phyloP scores from a whole-genome alignment of 1,140 invertebrate genomes.

The Chironomus tepperi region DNA sequence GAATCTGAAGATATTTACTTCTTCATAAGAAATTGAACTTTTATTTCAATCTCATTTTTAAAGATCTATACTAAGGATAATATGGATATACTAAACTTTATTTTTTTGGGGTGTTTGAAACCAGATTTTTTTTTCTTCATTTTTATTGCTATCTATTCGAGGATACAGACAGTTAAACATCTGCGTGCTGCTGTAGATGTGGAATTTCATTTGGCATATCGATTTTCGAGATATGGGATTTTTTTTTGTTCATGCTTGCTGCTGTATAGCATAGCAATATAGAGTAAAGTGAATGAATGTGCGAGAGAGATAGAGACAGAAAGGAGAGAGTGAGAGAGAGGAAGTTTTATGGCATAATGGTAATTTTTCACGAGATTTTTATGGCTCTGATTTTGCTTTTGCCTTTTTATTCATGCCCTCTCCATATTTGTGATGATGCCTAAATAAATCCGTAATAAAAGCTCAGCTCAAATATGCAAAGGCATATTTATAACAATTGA shows the following conservation, averaged over 20 bases:
- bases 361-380: constrained; percentile 24
- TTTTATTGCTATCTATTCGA: constrained; percentile 14
- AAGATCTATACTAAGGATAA: neutral
- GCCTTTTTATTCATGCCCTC: neutral
- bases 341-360: constrained; percentile 20
- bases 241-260: neutral
- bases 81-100: neutral
- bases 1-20: neutral
- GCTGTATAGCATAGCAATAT: neutral
- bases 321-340: neutral
- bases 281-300: neutral
- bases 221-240: constrained; percentile 8
- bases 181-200: constrained; percentile 4
- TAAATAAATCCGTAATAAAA: constrained; percentile 19
- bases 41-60: neutral
- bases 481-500: constrained; percentile 17
- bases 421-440: constrained; percentile 7
- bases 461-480: constrained; percentile 23
- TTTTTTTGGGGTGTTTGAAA: constrained; percentile 6
- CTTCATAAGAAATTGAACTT: constrained; percentile 8
- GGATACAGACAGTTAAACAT: constrained; percentile 8
- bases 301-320: neutral
- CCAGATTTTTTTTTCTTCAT: neutral
- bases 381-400: constrained; percentile 21
- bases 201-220: constrained; percentile 12